Evolutionary conservation across 2,888 invertebrate genomes (phyloP).

Genomic region (Nudaria mundana): DNA sequence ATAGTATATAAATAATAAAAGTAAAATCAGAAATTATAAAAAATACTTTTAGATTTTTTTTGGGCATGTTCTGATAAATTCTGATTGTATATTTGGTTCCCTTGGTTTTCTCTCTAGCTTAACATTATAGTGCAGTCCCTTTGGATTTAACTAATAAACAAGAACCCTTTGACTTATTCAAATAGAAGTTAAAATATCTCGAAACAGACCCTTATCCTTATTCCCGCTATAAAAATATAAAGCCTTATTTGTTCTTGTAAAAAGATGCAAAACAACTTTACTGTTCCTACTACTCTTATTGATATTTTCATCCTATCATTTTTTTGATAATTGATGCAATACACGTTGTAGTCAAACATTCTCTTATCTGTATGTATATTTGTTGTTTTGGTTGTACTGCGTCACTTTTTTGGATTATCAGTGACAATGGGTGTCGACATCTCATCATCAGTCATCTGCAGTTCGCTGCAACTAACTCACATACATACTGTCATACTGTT

Average conservation of each 20-base stretch:
- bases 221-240: constrained; percentile 13
- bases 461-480: constrained; percentile 57
- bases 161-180: too few species aligned
- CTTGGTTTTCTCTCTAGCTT: too few species aligned
- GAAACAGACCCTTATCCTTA: too few species aligned
- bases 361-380: constrained; percentile 33
- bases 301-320: constrained; percentile 36
- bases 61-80: too few species aligned
- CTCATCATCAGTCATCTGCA: constrained; percentile 41
- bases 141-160: too few species aligned
- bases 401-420: constrained; percentile 53
- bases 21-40: too few species aligned
- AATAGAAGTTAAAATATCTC: too few species aligned
- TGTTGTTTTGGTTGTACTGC: constrained; percentile 49
- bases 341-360: constrained; percentile 35
- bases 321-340: constrained; percentile 46
- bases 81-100: too few species aligned
- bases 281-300: constrained; percentile 51
- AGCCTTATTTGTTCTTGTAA: constrained; percentile 17
- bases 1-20: too few species aligned
- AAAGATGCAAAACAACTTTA: constrained; percentile 42
- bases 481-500: constrained; percentile 46
- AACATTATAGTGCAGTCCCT: too few species aligned
- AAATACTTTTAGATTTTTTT: constrained; percentile 14
- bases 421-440: constrained; percentile 51